Evolutionary conservation across 1,140 invertebrate genomes (phyloP), one percentile per base, ranked within the genome.

Genomic region (Ooceraea biroi): DNA sequence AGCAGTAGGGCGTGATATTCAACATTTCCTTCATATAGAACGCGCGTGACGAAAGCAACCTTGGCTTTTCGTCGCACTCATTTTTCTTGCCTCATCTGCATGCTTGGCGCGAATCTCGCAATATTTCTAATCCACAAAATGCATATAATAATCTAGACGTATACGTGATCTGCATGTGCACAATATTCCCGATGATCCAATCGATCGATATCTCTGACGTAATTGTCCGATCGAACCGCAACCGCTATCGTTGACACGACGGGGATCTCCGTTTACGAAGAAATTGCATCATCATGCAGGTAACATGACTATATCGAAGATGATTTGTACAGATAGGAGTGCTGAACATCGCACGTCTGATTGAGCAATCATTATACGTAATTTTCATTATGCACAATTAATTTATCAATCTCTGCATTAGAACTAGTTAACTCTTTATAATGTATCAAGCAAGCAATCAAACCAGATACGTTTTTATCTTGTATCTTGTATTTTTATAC

Each of bases 1-100:
- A 0, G 3, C 19, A 11, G 22, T 14, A 27, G 41, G 41, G 44
- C 36, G 66, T 4, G 46, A 27, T 61, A 22, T 41, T 19, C 22
- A 63, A 72, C 30, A 44, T 55, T 68, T 84, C 57, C 25, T 68
- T 55, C 72, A 11, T 3, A n/a, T 3, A 68, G 30, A n/a, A 7
- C n/a, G 36, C 46, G 11, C 46, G 46, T 46, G 52, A 69, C 63
- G 48, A 22, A 73, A 73, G 65, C 46, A 83, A 41, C 78, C 55
- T 71, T 61, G 55, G 17, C 52, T 71, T 80, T 55, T 60, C 25
- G 19, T 14, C 8, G 14, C 17, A 36, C 58, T 12, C 19, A 44
- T 57, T 71, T 22, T n/a, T 72, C 46, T 30, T n/a, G 27, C 46
- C 19, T 50, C 19, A 41, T 65, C 12, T 27, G n/a, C 63, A 77